Percentiles rank a stretch among this genome's conserved stretches.
Conservation (phyloP, 1,140 invertebrate species). For the Heliothis virescens region DNA sequence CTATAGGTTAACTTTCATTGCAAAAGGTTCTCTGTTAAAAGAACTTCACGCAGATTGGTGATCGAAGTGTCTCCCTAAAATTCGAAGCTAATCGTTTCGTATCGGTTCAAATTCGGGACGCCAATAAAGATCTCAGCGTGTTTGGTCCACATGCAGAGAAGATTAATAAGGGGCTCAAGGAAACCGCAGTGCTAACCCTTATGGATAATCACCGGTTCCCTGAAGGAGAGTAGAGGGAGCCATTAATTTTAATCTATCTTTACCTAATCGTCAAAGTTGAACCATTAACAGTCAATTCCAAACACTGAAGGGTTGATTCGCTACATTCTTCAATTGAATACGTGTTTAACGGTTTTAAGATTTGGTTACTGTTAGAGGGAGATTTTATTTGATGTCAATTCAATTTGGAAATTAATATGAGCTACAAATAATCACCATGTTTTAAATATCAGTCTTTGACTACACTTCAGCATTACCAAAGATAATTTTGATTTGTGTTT, state of each 20-base stretch:
- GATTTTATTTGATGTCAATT: not conserved
- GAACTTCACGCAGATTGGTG: too few relatives aligned
- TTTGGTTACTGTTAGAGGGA: not conserved
- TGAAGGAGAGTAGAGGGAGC: slow-evolving; percentile 52
- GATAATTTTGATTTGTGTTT: too few relatives aligned
- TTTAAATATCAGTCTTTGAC: too few relatives aligned
- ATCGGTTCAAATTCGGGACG: not conserved
- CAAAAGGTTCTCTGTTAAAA: too few relatives aligned
- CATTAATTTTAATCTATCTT: slow-evolving; percentile 72
- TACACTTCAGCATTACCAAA: too few relatives aligned
- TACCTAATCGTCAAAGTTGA: slow-evolving; percentile 68
- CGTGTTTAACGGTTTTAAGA: not conserved
- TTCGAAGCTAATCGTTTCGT: not conserved
- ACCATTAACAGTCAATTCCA: slow-evolving; percentile 67
- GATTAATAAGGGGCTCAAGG: slow-evolving; percentile 49
- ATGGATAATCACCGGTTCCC: slow-evolving; percentile 58
- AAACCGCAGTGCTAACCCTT: slow-evolving; percentile 52
- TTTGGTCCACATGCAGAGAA: not conserved
- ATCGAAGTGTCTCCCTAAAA: too few relatives aligned
- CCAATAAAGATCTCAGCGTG: not conserved
- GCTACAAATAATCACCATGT: too few relatives aligned
- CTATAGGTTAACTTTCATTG: too few relatives aligned
- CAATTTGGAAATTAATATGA: too few relatives aligned
- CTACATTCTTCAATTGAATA: slow-evolving; percentile 36
- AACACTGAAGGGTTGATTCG: slow-evolving; percentile 51